Conservation (phyloP, 1,140 invertebrate species). For the Drosophila micromelanica region DNA sequence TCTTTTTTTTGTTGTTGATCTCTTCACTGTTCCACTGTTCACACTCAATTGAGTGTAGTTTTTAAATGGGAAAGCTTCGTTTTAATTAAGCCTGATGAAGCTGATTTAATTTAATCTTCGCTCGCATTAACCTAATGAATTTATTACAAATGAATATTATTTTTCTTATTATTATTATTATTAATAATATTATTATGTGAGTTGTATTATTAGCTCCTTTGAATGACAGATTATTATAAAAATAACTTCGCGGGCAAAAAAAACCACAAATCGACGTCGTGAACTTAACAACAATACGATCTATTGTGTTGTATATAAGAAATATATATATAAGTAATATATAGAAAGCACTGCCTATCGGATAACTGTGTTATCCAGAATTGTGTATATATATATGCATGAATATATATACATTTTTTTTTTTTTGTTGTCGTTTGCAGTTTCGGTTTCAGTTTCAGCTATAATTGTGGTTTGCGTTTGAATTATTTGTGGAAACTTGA, state of each 20-base stretch:
- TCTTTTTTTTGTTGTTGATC: conserved; percentile 34
- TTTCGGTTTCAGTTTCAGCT: conserved; percentile 24
- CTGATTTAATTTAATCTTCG: conserved; percentile 81
- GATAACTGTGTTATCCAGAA: conserved; percentile 12
- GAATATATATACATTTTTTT: background rate
- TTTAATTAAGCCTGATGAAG: conserved; percentile 79
- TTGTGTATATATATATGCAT: background rate
- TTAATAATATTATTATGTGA: background rate
- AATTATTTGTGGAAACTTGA: conserved; percentile 36
- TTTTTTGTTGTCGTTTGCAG: conserved; percentile 8
- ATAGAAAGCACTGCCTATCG: conserved; percentile 7
- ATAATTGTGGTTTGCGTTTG: conserved; percentile 6
- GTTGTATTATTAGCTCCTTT: conserved; percentile 1
- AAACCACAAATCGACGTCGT: conserved; percentile 12
- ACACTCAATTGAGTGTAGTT: conserved; percentile 76
- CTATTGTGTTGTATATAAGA: background rate
- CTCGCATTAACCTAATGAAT: conserved; percentile 75
- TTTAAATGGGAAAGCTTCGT: conserved; percentile 75
- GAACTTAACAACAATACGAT: background rate
- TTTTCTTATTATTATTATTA: conserved; percentile 5
- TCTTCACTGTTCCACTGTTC: conserved; percentile 44
- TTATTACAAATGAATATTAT: conserved; percentile 51
- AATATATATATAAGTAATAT: conserved; percentile 6
- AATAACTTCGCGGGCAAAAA: background rate
- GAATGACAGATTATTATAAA: background rate